Base-by-base conservation (phyloP, 2,797 vertebrate species). In the Premnoplex brunnescens region DNA sequence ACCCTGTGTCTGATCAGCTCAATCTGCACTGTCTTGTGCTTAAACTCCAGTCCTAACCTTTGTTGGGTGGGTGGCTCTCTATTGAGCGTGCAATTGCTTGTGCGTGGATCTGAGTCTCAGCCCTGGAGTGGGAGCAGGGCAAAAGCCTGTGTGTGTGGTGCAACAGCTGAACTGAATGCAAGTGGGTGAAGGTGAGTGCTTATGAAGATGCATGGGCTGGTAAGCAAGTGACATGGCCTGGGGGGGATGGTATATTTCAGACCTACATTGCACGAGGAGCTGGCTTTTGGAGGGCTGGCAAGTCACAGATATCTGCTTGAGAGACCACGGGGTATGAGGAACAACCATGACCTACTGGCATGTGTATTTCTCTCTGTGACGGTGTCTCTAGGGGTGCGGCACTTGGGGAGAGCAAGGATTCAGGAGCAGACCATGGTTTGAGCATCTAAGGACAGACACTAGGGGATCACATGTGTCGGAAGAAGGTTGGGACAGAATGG, bases 121-220 rank as follows among this genome's bases (percentile, higher is more conserved):
- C 20, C 12, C 27, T 55, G 23, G 30, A 7, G 19, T 19, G 16
- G 22, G 41, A 82, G 22, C 23, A 48, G 23, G 10, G 11, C 51
- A 46, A 48, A 46, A 69, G 13, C 19, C 39, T 21, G 5, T 48
- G 39, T 20, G 32, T 43, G 6, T 37, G 46, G 34, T 39, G 39
- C 14, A 48, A 11, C 39, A 76, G n/a, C 39, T 36, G 58, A 44
- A 64, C 23, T 0, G 0, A 73, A 26, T 37, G 9, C 0, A 0
- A 11, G 14, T 20, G 30, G 32, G 34, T 27, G 37, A 60, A 19
- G 30, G 2, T 30, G 36, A 80, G 21, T 51, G 15, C 26, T 62
- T 81, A 21, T 32, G 63, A 68, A 36, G 28, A 27, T 28, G 9
- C 9, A 15, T 7, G 3, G 49, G 18, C 32, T 49, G 7, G 12